These are phyloP conservation scores for Chrysolina oricalcia DNA, from an alignment of 2,888 invertebrate genomes.

Conservation along the genomic window DNA sequence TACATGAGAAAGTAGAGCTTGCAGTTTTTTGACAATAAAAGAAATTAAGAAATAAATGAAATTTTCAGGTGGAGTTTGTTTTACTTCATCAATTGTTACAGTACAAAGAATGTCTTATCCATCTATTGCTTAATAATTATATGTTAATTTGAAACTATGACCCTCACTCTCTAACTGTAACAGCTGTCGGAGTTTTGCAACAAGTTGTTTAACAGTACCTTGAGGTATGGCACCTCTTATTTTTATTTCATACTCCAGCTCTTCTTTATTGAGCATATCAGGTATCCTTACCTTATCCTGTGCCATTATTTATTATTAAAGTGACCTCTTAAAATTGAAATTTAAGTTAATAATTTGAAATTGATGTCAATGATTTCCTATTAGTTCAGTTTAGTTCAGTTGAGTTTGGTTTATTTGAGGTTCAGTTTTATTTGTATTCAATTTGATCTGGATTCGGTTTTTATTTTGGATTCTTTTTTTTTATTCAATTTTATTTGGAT, in stretches of 20 bases:
- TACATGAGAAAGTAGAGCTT: constrained; percentile 3
- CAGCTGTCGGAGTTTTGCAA: constrained; percentile 16
- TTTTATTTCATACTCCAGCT: constrained; percentile 2
- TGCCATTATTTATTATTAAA: background rate
- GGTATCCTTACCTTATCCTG: background rate
- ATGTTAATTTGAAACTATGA: background rate
- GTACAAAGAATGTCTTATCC: background rate
- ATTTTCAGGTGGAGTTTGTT: background rate
- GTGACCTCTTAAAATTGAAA: no score
- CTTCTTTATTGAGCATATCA: constrained; percentile 2
- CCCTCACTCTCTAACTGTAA: constrained; percentile 10
- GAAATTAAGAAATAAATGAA: no score
- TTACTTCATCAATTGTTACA: background rate
- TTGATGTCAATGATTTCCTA: no score
- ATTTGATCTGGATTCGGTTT: no score
- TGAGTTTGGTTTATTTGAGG: no score
- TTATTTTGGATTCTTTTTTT: no score
- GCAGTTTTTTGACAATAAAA: background rate
- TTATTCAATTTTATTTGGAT: no score
- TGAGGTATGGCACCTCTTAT: background rate
- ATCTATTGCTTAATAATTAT: background rate
- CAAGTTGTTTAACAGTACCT: constrained; percentile 4
- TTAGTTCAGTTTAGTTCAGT: no score
- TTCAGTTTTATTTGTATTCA: no score
- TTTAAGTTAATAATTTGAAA: no score